A percentile compares a stretch with the other conserved stretches of the same genome.
phyloP scores from a whole-genome alignment of 2,113 vertebrate genomes.

The Colossoma macropomum region DNA sequence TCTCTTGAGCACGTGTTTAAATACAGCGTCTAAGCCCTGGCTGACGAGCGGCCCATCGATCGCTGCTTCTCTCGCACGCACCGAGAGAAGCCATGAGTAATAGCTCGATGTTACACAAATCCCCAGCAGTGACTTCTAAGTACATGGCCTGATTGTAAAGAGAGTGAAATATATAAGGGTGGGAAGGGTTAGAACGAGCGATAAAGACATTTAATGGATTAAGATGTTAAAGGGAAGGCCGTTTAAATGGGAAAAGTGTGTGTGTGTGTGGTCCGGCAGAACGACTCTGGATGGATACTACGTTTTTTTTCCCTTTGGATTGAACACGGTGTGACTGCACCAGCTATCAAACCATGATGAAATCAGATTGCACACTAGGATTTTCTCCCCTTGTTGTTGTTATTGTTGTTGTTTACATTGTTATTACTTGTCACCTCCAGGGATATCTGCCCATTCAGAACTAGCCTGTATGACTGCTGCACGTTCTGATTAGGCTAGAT shows the following conservation, averaged over 20 bases:
- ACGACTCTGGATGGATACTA: background rate
- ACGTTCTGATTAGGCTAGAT: background rate
- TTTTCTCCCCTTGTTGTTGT: background rate
- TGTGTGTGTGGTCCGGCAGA: background rate
- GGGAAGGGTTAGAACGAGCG: conserved; percentile 1
- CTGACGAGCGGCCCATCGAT: conserved; percentile 50
- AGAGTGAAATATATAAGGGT: background rate
- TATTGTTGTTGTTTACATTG: background rate
- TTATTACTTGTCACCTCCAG: background rate
- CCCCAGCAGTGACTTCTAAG: conserved; percentile 29
- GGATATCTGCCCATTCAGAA: background rate
- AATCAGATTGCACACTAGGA: background rate
- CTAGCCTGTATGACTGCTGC: background rate
- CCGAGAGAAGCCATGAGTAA: conserved; percentile 36
- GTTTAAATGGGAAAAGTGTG: background rate
- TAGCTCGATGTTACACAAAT: conserved; percentile 41
- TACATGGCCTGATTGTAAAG: conserved; percentile 1
- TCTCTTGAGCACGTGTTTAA: conserved; percentile 26
- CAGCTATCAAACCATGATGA: background rate
- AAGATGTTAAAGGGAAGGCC: conserved; percentile 33
- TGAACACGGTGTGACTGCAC: background rate
- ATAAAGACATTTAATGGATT: conserved; percentile 40
- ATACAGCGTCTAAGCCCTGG: conserved; percentile 40
- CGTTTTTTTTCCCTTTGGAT: background rate
- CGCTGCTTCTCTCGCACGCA: conserved; percentile 7